phyloP scores from a whole-genome alignment of 2,113 vertebrate genomes.

The Acinonyx jubatus region DNA sequence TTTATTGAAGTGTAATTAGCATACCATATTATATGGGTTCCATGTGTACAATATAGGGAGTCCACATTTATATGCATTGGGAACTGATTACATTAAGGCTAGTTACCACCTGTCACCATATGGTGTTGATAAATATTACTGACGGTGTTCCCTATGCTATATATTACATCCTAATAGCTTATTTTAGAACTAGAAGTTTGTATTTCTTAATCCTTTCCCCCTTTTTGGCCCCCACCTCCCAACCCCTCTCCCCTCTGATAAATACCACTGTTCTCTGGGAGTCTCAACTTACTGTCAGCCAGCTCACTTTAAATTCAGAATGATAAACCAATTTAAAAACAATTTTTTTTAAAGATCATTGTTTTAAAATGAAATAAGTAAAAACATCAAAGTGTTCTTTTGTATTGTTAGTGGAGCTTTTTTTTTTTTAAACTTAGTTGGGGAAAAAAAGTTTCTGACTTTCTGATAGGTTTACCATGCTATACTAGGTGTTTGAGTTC shows the following conservation, averaged over 20 bases:
- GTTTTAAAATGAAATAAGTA: background rate
- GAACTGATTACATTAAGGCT: background rate
- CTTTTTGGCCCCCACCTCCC: background rate
- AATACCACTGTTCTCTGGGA: background rate
- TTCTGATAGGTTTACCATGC: background rate
- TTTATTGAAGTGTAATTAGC: background rate
- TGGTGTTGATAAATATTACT: background rate
- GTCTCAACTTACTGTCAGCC: background rate
- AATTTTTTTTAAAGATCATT: background rate
- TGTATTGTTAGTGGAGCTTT: background rate
- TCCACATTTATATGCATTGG: background rate
- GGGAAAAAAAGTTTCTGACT: background rate
- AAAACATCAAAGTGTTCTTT: background rate
- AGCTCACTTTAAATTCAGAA: background rate
- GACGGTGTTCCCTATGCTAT: background rate
- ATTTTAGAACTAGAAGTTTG: background rate
- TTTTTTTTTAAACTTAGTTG: background rate
- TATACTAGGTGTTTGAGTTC: background rate
- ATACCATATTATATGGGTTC: background rate
- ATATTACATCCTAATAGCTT: background rate
- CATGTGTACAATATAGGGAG: background rate
- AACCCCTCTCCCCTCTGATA: background rate
- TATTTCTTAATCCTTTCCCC: background rate
- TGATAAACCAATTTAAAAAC: slow-evolving; percentile 26
- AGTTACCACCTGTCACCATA: background rate